phyloP scores from a whole-genome alignment of 2,888 invertebrate genomes.

The Lucinisca nassula region DNA sequence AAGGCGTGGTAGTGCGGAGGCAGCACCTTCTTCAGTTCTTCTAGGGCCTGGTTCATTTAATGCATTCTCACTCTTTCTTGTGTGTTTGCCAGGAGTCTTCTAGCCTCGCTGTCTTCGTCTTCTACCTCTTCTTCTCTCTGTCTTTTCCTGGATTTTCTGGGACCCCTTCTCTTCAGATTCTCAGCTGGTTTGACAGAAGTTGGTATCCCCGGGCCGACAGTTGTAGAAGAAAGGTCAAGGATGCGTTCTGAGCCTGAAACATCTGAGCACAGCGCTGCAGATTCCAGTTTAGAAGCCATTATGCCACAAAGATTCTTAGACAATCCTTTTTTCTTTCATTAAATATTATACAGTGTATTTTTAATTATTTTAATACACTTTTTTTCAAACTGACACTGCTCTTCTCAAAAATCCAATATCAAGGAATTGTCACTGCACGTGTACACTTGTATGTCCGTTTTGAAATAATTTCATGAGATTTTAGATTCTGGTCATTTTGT shows the following conservation, averaged over 20 bases:
- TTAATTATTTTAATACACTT: no score
- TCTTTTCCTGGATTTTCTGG: conserved; percentile 26
- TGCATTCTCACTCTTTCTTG: conserved; percentile 78
- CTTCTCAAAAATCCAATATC: no score
- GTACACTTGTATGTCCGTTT: no score
- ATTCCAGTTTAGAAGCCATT: neutral
- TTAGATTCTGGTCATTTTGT: neutral
- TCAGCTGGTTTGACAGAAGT: no score
- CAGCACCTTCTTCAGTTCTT: conserved; percentile 70
- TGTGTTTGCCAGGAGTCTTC: conserved; percentile 71
- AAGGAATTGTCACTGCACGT: no score
- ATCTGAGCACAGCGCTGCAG: neutral
- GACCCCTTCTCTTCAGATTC: neutral
- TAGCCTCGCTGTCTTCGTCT: conserved; percentile 64
- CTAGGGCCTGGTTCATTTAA: conserved; percentile 73
- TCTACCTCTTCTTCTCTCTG: conserved; percentile 46
- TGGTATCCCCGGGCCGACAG: neutral
- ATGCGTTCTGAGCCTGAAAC: neutral
- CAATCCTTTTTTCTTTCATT: no score
- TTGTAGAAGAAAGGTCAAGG: neutral
- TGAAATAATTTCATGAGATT: no score
- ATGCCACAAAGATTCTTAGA: no score
- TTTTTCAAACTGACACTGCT: no score
- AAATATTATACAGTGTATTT: no score
- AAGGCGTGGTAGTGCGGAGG: conserved; percentile 71